A percentile compares a stretch with the other conserved stretches of the same genome.
Conservation (phyloP, 1,140 invertebrate species). For the Tetranychus urticae region DNA sequence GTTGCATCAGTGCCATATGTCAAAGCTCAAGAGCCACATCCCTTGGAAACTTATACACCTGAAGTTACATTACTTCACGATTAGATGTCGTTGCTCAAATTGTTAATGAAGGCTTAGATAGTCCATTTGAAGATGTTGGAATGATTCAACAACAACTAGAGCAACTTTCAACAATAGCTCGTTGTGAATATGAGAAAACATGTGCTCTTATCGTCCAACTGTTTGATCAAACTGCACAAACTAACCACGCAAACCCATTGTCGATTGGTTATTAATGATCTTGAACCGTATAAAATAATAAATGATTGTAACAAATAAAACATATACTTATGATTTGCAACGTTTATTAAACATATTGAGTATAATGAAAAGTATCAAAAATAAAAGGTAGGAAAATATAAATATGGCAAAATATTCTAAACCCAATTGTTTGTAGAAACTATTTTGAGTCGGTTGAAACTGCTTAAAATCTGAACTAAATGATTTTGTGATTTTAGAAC, state of each 20-base stretch:
- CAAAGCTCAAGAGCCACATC: slow-evolving; percentile 78
- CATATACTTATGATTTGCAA: too few species aligned
- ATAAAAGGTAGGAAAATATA: too few species aligned
- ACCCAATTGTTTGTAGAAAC: too few species aligned
- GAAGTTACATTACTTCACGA: slow-evolving; percentile 87
- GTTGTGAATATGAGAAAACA: slow-evolving; percentile 92
- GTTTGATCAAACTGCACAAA: slow-evolving; percentile 72
- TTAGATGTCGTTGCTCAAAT: slow-evolving; percentile 71
- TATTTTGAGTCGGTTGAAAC: too few species aligned
- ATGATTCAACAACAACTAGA: slow-evolving; percentile 90
- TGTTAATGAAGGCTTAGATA: slow-evolving; percentile 71
- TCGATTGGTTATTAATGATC: too few species aligned
- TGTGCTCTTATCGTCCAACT: slow-evolving; percentile 74
- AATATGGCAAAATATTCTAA: too few species aligned
- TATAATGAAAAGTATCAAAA: too few species aligned
- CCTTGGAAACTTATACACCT: slow-evolving; percentile 82
- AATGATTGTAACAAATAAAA: too few species aligned
- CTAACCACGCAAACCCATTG: slow-evolving; percentile 34
- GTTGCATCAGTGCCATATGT: slow-evolving; percentile 94
- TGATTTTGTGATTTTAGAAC: too few species aligned
- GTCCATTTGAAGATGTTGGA: slow-evolving; percentile 81
- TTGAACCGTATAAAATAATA: too few species aligned
- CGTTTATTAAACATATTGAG: too few species aligned
- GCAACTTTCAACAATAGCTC: slow-evolving; percentile 39
- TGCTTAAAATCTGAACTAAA: too few species aligned